phyloP scores from a whole-genome alignment of 1,140 invertebrate species.

The Saxidomus purpurata region DNA sequence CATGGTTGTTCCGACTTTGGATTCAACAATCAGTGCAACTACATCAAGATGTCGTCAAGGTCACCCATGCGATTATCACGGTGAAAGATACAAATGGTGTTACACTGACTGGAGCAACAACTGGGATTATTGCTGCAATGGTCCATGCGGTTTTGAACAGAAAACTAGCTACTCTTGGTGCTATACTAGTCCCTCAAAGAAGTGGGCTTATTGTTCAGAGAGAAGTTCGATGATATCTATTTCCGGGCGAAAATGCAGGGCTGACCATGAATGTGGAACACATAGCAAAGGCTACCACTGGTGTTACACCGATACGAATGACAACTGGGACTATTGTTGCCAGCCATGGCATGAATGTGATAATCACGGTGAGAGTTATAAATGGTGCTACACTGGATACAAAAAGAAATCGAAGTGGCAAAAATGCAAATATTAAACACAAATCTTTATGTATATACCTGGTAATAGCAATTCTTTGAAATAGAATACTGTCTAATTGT shows the following conservation, averaged over 20 bases:
- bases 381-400: neutral
- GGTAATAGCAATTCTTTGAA: too few species aligned
- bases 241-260: neutral
- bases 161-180: neutral
- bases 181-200: neutral
- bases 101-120: neutral
- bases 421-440: neutral
- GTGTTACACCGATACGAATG: neutral
- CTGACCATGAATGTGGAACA: neutral
- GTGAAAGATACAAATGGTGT: conserved; percentile 8
- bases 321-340: neutral
- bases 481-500: too few species aligned
- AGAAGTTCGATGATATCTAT: neutral
- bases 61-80: neutral
- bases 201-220: conserved; percentile 15
- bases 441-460: too few species aligned
- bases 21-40: neutral
- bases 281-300: neutral
- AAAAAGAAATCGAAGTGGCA: neutral
- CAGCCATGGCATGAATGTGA: neutral
- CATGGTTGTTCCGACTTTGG: neutral
- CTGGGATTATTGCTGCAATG: conserved; percentile 40
- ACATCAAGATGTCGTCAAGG: neutral
- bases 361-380: neutral
- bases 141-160: neutral